Evolutionary conservation across 1,140 invertebrate genomes (phyloP).

Genomic region (Drosophila micromelanica): DNA sequence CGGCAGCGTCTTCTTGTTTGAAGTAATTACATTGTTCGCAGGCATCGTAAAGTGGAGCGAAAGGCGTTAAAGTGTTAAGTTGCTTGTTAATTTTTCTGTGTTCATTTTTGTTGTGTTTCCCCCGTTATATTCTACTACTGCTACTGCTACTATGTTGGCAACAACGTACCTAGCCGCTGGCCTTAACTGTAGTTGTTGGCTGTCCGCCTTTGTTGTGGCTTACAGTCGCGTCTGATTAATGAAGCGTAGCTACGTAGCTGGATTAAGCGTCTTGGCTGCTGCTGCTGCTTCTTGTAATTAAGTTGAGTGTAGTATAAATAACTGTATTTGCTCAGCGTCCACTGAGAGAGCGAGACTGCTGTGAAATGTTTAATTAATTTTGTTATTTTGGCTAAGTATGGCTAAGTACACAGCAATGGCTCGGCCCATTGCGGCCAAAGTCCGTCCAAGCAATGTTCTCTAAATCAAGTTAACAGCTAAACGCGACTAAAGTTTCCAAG

Average conservation of each 20-base stretch:
- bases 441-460: constrained; percentile 34
- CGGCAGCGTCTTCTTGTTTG: constrained; percentile 67
- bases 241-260: constrained; percentile 77
- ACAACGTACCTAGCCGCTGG: constrained; percentile 33
- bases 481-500: constrained; percentile 1
- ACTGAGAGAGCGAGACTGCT: constrained; percentile 18
- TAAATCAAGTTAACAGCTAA: constrained; percentile 32
- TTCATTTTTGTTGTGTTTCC: constrained; percentile 17
- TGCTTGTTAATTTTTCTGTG: constrained; percentile 78
- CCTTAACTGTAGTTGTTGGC: constrained; percentile 10
- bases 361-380: constrained; percentile 79
- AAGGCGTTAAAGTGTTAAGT: constrained; percentile 83
- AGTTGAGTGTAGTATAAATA: constrained; percentile 83
- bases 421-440: constrained; percentile 21
- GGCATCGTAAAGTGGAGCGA: constrained; percentile 76
- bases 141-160: constrained; percentile 35
- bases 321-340: constrained; percentile 71
- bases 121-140: constrained; percentile 9
- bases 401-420: constrained; percentile 64
- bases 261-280: constrained; percentile 60
- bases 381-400: constrained; percentile 73
- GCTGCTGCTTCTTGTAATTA: constrained; percentile 74
- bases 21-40: constrained; percentile 82
- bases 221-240: constrained; percentile 80
- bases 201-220: constrained; percentile 72